Conservation (phyloP, 2,888 invertebrate genomes). For the Thysanoteuthis rhombus region DNA sequence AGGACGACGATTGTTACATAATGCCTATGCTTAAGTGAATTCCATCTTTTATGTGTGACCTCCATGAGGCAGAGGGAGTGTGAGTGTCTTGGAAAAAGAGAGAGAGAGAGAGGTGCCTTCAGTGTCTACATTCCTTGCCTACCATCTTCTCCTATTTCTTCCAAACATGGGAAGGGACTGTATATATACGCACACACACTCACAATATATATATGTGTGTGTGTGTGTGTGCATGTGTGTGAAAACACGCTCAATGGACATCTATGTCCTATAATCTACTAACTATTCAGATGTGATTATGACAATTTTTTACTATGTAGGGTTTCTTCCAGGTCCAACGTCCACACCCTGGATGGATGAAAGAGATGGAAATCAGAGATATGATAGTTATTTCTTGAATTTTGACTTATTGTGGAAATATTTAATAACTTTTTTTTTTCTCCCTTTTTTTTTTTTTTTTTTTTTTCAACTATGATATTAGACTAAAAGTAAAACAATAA, state of each 20-base stretch:
- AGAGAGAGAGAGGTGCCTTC: neutral
- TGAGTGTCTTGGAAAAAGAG: neutral
- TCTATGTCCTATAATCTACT: neutral
- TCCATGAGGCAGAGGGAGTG: neutral
- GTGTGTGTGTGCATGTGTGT: too few species aligned
- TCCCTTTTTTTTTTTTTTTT: neutral
- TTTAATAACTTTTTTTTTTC: neutral
- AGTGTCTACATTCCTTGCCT: neutral
- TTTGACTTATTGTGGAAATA: neutral
- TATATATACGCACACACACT: too few species aligned
- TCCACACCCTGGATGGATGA: neutral
- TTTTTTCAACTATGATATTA: too few species aligned
- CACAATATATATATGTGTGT: too few species aligned
- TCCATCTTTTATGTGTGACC: neutral
- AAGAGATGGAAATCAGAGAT: neutral
- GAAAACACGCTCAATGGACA: neutral
- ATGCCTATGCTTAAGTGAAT: constrained; percentile 37
- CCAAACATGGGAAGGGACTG: neutral
- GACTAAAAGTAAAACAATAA: neutral
- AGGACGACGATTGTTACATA: constrained; percentile 38
- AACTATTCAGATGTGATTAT: neutral
- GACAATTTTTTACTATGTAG: neutral
- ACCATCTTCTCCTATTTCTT: neutral
- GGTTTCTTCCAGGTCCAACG: neutral
- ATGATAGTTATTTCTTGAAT: neutral